Evolutionary conservation across 2,888 invertebrate genomes (phyloP), one percentile per base, ranked within the genome.

Genomic region (Craniophora ligustri): DNA sequence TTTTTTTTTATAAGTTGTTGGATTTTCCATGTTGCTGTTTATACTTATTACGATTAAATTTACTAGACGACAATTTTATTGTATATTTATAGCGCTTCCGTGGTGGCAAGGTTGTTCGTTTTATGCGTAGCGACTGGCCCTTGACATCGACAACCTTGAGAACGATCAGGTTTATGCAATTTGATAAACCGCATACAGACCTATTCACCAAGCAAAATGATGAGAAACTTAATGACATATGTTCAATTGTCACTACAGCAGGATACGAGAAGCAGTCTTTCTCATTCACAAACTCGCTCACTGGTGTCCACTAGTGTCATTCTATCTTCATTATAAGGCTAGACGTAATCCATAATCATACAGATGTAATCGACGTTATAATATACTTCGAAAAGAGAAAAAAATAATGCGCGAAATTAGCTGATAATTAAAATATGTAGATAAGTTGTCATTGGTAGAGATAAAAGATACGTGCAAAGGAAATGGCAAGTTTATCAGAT

Each of bases 391-490:
- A 6, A 21, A 10, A 1, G 5, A 16, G 15, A 34, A 10, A 39
- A 36, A 28, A 28, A 10, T n/a, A n/a, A 18, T 6, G 5, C 10
- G 3, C 13, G 31, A 35, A 44, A 40, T 19, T 10, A 5, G 34
- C 13, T 6, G 13, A 49, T 39, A 14, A 30, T 18, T 21, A 18
- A 32, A 6, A 2, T 19, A 4, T 1, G 7, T 3, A 26, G 42
- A 59, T 59, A 44, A 13, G n/a, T 31, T 21, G 15, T 4, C 50
- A 44, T 44, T 44, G 13, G 44, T 67, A 42, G 15, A 59, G 50
- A 64, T 53, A 68, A 55, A 48, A 46, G 45, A 32, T 49, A 69
- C 58, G 40, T 60, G 61, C 34, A 67, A 39, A 51, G 44, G 61
- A 62, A 45, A 67, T 19, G 38, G 23, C 23, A 5, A 47, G 23